A percentile compares a stretch with the other conserved stretches of the same genome.
Evolutionary conservation across 2,113 vertebrate genomes (phyloP).

Genomic region (Tyrannus savana): DNA sequence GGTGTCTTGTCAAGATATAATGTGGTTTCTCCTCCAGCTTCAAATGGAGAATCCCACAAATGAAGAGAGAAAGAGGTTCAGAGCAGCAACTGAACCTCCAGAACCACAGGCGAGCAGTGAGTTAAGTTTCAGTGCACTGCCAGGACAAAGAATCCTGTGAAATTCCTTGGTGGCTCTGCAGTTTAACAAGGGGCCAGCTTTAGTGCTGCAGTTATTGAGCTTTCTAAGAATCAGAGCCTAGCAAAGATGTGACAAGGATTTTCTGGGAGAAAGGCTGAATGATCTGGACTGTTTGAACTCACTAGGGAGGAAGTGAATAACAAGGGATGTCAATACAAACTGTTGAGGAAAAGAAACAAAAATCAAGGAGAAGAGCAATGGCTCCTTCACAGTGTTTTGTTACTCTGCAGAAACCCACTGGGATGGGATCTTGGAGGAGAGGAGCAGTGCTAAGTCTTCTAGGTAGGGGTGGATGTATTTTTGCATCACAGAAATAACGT

Average conservation of each 20-base stretch:
- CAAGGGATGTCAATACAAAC: neutral
- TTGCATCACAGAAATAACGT: neutral
- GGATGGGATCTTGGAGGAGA: neutral
- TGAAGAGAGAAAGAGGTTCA: neutral
- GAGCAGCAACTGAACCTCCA: neutral
- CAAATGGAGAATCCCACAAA: neutral
- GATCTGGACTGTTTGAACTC: neutral
- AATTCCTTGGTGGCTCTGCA: neutral
- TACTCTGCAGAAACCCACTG: neutral
- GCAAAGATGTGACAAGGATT: neutral
- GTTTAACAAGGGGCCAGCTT: neutral
- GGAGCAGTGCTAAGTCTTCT: neutral
- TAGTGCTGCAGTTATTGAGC: neutral
- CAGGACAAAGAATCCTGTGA: neutral
- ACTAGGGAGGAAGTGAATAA: neutral
- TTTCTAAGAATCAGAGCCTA: neutral
- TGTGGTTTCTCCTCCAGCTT: neutral
- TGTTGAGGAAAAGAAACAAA: neutral
- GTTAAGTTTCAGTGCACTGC: neutral
- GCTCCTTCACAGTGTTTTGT: neutral
- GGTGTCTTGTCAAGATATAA: accelerated
- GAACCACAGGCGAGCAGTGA: neutral
- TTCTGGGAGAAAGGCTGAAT: neutral
- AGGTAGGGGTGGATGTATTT: neutral
- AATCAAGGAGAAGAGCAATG: neutral